These are phyloP conservation scores for Anguilla rostrata DNA, from an alignment of 2,113 vertebrate genomes.

Conservation along the genomic window DNA sequence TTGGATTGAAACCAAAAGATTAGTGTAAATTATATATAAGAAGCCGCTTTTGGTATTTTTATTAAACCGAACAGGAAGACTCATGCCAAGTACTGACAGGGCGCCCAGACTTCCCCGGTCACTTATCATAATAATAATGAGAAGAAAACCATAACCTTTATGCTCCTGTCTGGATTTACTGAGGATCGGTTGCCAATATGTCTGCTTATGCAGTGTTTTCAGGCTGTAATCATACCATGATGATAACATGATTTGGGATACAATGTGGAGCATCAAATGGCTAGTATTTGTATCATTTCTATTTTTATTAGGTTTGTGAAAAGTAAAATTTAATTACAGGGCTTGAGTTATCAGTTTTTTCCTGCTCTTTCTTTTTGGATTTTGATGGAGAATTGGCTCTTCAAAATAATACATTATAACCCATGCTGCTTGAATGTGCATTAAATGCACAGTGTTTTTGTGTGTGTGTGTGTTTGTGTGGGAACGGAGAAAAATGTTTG, in stretches of 20 bases:
- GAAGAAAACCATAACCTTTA: background rate
- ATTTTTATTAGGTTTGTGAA: background rate
- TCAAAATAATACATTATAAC: background rate
- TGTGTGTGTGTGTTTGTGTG: background rate
- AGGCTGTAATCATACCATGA: background rate
- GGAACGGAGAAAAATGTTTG: background rate
- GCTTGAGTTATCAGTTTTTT: background rate
- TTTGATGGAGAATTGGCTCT: background rate
- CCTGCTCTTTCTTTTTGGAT: background rate
- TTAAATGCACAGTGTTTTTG: slow-evolving; percentile 1
- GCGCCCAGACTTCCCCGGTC: background rate
- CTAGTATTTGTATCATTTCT: background rate
- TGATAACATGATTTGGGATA: background rate
- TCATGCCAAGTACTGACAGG: background rate
- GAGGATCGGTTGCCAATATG: background rate
- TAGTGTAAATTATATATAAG: background rate
- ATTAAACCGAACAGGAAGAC: background rate
- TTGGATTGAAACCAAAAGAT: background rate
- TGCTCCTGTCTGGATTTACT: background rate
- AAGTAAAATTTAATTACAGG: background rate
- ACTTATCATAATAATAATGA: background rate
- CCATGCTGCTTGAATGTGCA: background rate
- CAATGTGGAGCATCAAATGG: background rate
- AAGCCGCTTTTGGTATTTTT: background rate
- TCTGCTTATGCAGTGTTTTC: background rate